Evolutionary conservation across 2,797 vertebrate genomes (phyloP).

Genomic region (Cottoperca gobio): DNA sequence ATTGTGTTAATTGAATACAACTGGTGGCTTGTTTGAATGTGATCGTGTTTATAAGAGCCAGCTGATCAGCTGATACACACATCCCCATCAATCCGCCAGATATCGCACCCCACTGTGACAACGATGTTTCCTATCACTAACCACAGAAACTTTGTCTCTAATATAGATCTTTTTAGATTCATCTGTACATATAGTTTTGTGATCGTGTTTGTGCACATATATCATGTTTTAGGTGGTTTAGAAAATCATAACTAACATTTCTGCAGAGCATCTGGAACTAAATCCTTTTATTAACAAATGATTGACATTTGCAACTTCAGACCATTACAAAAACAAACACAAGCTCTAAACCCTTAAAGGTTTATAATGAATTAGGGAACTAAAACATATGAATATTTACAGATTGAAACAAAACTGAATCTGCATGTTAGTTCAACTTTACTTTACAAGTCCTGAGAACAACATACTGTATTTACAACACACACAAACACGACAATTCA

Average conservation of each 20-base stretch:
- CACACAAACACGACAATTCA: background rate
- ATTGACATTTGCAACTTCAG: background rate
- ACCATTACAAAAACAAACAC: no score
- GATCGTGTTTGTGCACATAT: background rate
- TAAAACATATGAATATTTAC: background rate
- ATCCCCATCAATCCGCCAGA: background rate
- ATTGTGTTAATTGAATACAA: slow-evolving; percentile 10
- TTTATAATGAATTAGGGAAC: background rate
- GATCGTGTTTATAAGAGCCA: background rate
- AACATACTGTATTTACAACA: background rate
- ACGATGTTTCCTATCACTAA: background rate
- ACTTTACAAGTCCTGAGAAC: background rate
- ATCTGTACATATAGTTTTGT: background rate
- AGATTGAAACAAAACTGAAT: background rate
- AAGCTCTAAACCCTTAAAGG: no score
- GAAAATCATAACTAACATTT: background rate
- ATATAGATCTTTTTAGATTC: background rate
- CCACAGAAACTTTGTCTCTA: background rate
- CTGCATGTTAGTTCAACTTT: background rate
- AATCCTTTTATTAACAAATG: background rate
- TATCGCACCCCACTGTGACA: slow-evolving; percentile 1
- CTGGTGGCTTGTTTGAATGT: slow-evolving; percentile 16
- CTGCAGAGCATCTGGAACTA: background rate
- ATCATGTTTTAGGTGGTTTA: background rate
- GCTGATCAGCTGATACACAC: slow-evolving; percentile 7